Evolutionary conservation across 2,113 vertebrate genomes (phyloP).

Genomic region (Clarias macrocephalus): DNA sequence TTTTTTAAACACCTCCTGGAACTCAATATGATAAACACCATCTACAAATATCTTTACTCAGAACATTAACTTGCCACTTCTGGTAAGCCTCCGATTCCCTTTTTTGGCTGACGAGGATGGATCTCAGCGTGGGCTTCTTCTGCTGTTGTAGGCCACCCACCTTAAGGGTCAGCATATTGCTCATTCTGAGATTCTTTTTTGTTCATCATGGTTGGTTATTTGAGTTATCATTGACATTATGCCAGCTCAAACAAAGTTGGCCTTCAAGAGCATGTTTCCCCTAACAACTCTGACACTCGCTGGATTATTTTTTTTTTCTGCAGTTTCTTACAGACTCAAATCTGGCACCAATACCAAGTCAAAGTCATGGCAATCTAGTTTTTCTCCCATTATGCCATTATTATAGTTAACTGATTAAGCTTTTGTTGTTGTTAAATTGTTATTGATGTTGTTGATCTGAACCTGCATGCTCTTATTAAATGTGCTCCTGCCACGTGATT

Average conservation of each 20-base stretch:
- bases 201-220: not conserved
- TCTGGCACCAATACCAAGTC: not conserved
- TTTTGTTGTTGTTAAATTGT: not conserved
- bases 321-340: not conserved
- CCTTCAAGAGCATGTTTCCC: not conserved
- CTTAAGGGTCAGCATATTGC: not conserved
- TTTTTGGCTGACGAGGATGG: not conserved
- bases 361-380: not conserved
- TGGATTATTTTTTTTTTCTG: not conserved
- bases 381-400: too few species aligned
- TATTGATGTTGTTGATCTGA: not conserved
- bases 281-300: not conserved
- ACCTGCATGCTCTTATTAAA: not conserved
- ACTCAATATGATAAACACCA: not conserved
- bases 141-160: not conserved
- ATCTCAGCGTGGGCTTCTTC: not conserved
- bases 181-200: not conserved
- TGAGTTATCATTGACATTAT: not conserved
- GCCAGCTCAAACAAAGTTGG: not conserved
- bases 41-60: not conserved
- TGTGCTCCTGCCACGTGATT: not conserved
- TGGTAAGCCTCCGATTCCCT: not conserved
- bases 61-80: not conserved
- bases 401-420: not conserved
- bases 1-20: not conserved